phyloP scores from a whole-genome alignment of 53 echinoderm and acorn worm genomes.

The Patiria pectinifera region DNA sequence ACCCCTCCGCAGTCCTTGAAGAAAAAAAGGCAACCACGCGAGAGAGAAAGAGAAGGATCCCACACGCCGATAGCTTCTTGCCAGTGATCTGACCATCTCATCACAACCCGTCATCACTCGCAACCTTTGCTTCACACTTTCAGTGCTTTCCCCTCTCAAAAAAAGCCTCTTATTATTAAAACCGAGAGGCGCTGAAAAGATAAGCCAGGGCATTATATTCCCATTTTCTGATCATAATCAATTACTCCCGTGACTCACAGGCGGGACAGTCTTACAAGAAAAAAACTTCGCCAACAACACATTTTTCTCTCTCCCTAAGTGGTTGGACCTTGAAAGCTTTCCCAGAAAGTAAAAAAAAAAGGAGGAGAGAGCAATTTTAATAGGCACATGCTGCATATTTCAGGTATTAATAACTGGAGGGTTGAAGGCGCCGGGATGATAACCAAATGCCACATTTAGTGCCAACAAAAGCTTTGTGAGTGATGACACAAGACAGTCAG shows the following conservation, averaged over 20 bases:
- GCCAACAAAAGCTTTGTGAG: constrained; percentile 15
- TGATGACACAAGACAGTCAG: constrained; percentile 45
- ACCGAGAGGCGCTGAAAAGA: constrained; percentile 53
- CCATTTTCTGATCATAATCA: constrained; percentile 66
- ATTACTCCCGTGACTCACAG: constrained; percentile 44
- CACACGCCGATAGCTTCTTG: not conserved
- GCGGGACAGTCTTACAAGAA: not conserved
- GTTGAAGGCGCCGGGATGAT: constrained; percentile 32
- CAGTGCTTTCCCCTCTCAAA: not conserved
- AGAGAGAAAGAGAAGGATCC: not conserved
- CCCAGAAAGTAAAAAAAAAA: not conserved
- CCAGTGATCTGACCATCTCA: constrained; percentile 34
- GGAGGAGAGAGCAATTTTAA: constrained; percentile 35
- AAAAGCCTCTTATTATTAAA: constrained; percentile 48
- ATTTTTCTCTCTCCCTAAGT: constrained; percentile 1
- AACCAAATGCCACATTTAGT: constrained; percentile 58
- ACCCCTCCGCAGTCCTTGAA: not conserved
- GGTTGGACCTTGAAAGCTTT: constrained; percentile 46
- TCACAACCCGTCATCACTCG: constrained; percentile 20
- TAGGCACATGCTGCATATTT: constrained; percentile 54
- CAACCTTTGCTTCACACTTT: not conserved
- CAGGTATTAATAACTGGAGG: constrained; percentile 50
- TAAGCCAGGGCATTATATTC: constrained; percentile 52
- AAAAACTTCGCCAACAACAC: not conserved
- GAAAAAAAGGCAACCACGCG: not conserved